Base-by-base conservation (phyloP, 2,797 vertebrate species). In the Varecia variegata region DNA sequence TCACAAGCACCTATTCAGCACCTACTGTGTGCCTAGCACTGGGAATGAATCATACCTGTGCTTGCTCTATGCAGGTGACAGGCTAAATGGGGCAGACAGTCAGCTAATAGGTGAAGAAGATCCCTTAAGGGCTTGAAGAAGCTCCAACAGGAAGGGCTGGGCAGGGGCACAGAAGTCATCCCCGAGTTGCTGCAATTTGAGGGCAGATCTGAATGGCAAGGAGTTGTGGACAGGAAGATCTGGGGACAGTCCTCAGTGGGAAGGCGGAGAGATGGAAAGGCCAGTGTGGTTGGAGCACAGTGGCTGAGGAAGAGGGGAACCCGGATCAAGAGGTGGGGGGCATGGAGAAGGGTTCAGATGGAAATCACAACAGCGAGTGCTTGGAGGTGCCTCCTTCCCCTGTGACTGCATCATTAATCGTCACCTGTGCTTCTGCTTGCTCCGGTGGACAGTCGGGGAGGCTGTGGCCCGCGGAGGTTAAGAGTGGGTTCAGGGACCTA, bases 331-430 rank as follows among this genome's bases (percentile, higher is more conserved):
- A 2, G 0, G 8, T 2, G 50, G 21, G 38, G 13, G 3, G 0
- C 18, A 0, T 0, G 0, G 73, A 27, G 54, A 11, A 14, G 30
- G 25, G 20, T 45, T n/a, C 54, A 43, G 74, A 18, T 32, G 40
- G 20, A 62, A 45, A 82, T 65, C 15, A 23, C 27, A 47, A 50
- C 45, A 27, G 43, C 9, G 3, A 25, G 40, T 0, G 65, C 65
- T 17, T 11, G 56, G 2, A 25, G 77, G 3, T 0, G 3, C 1
- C 3, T 2, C 43, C 54, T 30, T 27, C 20, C 14, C 40, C 43
- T 15, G 25, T 0, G 0, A 0, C 7, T 0, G 13, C 20, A 6
- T 7, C 12, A 32, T 9, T 7, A 35, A 11, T 15, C 1, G 18
- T 68, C 18, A 1, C 20, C 11, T 10, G 54, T 15, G 56, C 40